A percentile compares a stretch with the other conserved stretches of the same genome.
Evolutionary conservation across 2,113 vertebrate species (phyloP).

Genomic region (Cairina moschata): DNA sequence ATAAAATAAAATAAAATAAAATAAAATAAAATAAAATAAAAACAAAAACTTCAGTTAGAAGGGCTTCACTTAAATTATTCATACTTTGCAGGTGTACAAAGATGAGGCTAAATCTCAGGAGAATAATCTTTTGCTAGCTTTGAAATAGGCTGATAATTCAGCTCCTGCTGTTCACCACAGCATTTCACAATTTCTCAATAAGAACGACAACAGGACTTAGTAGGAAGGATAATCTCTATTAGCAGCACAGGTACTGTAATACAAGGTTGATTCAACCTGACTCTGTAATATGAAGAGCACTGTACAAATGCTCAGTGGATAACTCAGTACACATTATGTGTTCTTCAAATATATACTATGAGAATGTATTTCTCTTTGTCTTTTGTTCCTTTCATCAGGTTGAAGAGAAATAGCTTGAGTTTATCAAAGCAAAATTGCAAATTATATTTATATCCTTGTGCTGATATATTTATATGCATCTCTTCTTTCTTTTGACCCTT

Average conservation of each 20-base stretch:
- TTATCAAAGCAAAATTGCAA: background rate
- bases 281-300: background rate
- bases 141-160: background rate
- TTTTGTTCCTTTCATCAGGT: background rate
- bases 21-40: background rate
- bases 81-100: constrained; percentile 11
- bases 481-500: background rate
- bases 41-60: background rate
- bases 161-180: background rate
- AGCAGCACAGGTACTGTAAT: background rate
- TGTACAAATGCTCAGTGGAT: background rate
- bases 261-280: background rate
- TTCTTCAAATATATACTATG: background rate
- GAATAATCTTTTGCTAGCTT: background rate
- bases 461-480: fast-evolving
- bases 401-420: background rate
- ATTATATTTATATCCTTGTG: background rate
- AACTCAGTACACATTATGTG: background rate
- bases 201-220: background rate
- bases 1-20: background rate
- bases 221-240: background rate
- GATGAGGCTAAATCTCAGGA: constrained; percentile 15
- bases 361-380: background rate
- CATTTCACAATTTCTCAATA: background rate
- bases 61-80: constrained; percentile 8